phyloP scores from a whole-genome alignment of 2,113 vertebrate genomes.

The Hippocampus barbouri region DNA sequence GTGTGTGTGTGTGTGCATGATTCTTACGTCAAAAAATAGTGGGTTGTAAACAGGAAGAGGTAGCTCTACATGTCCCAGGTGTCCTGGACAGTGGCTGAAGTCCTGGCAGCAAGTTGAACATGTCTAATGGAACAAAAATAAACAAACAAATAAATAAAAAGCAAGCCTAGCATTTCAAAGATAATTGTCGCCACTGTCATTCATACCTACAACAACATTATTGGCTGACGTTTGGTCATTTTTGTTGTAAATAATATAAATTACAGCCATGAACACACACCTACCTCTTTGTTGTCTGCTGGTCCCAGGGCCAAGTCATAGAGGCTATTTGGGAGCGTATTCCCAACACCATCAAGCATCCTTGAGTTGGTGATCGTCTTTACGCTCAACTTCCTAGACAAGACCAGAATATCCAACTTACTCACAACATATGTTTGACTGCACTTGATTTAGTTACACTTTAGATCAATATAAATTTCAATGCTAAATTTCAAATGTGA shows the following conservation, averaged over 20 bases:
- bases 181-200: background rate
- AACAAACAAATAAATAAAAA: background rate
- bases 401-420: background rate
- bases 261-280: background rate
- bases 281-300: conserved; percentile 80
- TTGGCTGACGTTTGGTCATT: background rate
- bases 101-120: conserved; percentile 92
- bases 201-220: background rate
- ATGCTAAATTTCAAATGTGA: background rate
- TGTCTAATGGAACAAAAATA: conserved; percentile 46
- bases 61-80: conserved; percentile 88
- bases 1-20: background rate
- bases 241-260: background rate
- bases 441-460: background rate
- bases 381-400: conserved; percentile 85
- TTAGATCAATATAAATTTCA: background rate
- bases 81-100: conserved; percentile 86
- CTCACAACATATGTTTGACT: background rate
- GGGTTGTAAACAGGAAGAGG: conserved; percentile 91
- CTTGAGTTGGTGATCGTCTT: conserved; percentile 82
- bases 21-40: conserved; percentile 88
- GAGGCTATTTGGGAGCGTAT: conserved; percentile 80
- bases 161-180: background rate
- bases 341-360: conserved; percentile 84
- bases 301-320: conserved; percentile 92